Evolutionary conservation across 92 coral and sea anemone species (phyloP), one percentile per base, ranked within the genome.

Genomic region (Porites evermanni): DNA sequence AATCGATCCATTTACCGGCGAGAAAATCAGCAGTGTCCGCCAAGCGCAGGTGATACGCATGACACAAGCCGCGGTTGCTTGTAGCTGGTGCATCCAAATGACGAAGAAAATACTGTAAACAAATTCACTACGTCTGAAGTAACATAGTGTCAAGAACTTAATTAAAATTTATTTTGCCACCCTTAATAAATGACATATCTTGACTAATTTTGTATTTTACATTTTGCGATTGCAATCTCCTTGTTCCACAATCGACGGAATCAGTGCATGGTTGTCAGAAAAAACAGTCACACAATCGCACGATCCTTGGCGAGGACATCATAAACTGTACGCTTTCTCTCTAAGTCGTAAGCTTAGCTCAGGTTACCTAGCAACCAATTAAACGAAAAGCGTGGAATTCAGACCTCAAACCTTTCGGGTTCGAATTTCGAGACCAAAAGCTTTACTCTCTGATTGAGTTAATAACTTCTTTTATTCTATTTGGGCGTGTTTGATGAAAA

Each of bases 281-380:
- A 51, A 8, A 19, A 65, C 17, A 53, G 54, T 74, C 79, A 74
- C 64, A 32, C 17, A 7, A 54, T 6, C 12, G 24, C 78, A 74
- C 14, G 21, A 59, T 12, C 20, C 17, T n/a, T 77, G 53, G 14
- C 23, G 52, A 77, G 23, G 68, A 61, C 6, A 64, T 16, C 56
- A 10, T 8, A 44, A 44, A 59, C 71, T 32, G 21, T 10, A 38
- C 26, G 64, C 72, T 54, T 9, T 32, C 44, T 69, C 53, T 17
- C 19, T 53, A 64, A 54, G 54, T 78, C 54, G 6, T 32, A 63
- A 44, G 18, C 26, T n/a, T 44, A 10, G 19, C 38, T 19, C 32
- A 38, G 2, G 71, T 32, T n/a, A 78, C 70, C 23, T 18, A 78
- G 56, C 82, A 78, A 72, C 56, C 67, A 67, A 18, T 78, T 18